Percentiles rank a stretch among this genome's conserved stretches.
These are phyloP conservation scores for Nemotelus nigrinus DNA, from an alignment of 2,888 invertebrate genomes.

Conservation along the genomic window DNA sequence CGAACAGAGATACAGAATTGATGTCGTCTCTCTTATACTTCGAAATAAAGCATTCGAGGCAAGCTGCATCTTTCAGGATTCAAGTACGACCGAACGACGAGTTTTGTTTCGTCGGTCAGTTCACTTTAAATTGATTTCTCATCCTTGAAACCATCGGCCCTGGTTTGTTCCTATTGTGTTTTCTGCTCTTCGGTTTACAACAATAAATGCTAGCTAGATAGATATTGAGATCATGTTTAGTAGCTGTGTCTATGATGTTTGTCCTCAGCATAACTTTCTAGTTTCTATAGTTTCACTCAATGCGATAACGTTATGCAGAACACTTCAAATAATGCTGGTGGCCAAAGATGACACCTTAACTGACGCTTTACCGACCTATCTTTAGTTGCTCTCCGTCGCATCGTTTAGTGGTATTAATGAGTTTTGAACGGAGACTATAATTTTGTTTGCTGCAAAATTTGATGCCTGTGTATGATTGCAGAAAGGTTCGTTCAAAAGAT, in stretches of 20 bases:
- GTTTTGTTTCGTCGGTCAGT: slow-evolving; percentile 38
- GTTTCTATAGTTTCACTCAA: background rate
- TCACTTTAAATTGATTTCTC: slow-evolving; percentile 49
- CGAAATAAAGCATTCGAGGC: background rate
- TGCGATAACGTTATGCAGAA: slow-evolving; percentile 32
- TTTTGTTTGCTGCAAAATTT: too few species aligned
- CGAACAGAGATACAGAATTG: background rate
- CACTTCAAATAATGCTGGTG: slow-evolving; percentile 18
- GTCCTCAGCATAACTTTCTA: too few species aligned
- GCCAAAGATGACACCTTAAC: background rate
- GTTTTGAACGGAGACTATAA: too few species aligned
- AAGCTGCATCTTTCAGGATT: background rate
- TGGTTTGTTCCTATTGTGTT: slow-evolving; percentile 7
- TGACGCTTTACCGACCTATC: too few species aligned
- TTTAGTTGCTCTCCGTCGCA: too few species aligned
- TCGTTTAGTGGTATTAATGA: too few species aligned
- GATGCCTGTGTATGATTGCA: too few species aligned
- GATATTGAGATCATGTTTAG: background rate
- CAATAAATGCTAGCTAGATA: background rate
- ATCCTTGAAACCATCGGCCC: slow-evolving; percentile 40
- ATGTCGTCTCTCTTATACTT: background rate
- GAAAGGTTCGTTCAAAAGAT: too few species aligned
- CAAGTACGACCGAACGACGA: background rate
- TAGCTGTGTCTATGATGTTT: too few species aligned
- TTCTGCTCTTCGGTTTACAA: background rate